These are phyloP conservation scores for Mormyrops attenuatus DNA, from an alignment of 2,797 vertebrate genomes.

Conservation along the genomic window DNA sequence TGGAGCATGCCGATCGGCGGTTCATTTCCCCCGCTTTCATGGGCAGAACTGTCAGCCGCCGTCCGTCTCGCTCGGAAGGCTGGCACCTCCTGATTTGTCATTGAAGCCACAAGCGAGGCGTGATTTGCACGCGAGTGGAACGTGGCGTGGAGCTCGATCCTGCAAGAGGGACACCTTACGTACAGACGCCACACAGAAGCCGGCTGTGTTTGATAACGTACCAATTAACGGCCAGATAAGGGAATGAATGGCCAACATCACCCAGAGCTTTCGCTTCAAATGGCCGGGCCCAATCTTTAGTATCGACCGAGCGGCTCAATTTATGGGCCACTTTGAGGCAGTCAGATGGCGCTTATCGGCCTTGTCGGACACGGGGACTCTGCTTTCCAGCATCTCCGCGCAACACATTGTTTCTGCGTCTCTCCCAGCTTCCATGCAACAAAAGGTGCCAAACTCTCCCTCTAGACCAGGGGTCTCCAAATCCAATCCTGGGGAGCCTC, in stretches of 20 bases:
- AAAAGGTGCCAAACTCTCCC: neutral
- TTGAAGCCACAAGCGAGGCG: conserved; percentile 51
- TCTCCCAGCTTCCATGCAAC: neutral
- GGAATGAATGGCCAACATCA: conserved; percentile 19
- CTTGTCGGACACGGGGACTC: conserved; percentile 10
- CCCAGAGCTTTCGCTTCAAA: neutral
- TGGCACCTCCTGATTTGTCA: conserved; percentile 43
- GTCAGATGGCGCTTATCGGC: conserved; percentile 20
- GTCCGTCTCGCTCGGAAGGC: conserved; percentile 44
- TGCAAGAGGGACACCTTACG: conserved; percentile 7
- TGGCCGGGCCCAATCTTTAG: conserved; percentile 2
- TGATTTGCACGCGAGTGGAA: conserved; percentile 46
- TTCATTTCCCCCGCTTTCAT: conserved; percentile 52
- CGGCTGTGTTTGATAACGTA: neutral
- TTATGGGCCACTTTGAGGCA: conserved; percentile 24
- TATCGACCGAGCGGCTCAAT: conserved; percentile 32
- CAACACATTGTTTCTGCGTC: conserved; percentile 9
- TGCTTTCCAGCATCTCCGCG: conserved; percentile 7
- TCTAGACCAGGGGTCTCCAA: neutral
- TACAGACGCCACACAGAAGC: neutral
- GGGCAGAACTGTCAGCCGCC: conserved; percentile 37
- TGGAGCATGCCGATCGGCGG: neutral
- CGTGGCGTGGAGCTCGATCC: conserved; percentile 29
- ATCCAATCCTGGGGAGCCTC: neutral
- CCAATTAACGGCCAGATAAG: conserved; percentile 21